phyloP scores from a whole-genome alignment of 1,140 invertebrate genomes.

The Battus philenor region DNA sequence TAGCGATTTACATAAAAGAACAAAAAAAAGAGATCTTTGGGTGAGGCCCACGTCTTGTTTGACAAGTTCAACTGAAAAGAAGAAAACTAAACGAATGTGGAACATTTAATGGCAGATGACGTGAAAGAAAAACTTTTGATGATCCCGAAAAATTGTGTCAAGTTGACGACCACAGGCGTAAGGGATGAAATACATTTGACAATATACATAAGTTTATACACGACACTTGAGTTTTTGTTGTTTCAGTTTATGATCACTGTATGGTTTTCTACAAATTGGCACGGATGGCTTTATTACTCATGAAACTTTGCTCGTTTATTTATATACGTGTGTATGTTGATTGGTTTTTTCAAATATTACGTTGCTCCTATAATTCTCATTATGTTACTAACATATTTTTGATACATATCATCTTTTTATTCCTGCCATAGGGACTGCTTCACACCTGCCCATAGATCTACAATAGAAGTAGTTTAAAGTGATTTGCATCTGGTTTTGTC shows the following conservation, averaged over 20 bases:
- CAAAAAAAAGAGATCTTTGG: too few relatives aligned
- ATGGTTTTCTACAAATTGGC: conserved; percentile 4
- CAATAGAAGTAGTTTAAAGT: neutral
- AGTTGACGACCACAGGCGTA: neutral
- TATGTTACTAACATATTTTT: too few relatives aligned
- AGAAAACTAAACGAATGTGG: too few relatives aligned
- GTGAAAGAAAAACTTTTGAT: too few relatives aligned
- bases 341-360: neutral
- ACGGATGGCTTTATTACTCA: conserved; percentile 9
- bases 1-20: too few relatives aligned
- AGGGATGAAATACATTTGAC: conserved; percentile 2
- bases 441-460: neutral
- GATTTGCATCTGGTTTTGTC: neutral
- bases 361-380: neutral
- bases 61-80: too few relatives aligned
- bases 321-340: neutral
- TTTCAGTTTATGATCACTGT: conserved; percentile 1
- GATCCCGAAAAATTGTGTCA: too few relatives aligned
- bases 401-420: too few relatives aligned
- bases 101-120: too few relatives aligned
- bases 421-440: too few relatives aligned
- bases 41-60: too few relatives aligned
- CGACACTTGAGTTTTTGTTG: conserved; percentile 13
- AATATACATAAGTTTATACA: conserved; percentile 7
- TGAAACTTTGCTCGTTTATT: conserved; percentile 1